Conservation (phyloP, 30 jellyfish, hydroid and myxozoan species). For the Sanderia malayensis region DNA sequence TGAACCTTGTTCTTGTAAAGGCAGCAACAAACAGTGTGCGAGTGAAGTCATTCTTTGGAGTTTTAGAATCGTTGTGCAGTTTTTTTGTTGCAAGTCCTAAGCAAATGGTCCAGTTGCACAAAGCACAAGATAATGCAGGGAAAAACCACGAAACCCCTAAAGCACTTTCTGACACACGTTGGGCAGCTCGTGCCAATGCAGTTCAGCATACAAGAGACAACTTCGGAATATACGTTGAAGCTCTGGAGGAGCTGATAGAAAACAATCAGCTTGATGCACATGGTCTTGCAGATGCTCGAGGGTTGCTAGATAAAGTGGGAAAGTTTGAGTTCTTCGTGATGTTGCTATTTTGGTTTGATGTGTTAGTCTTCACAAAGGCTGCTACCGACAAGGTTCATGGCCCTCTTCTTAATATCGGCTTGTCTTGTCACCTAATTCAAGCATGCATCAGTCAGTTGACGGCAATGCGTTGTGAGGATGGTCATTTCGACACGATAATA, state of each 20-base stretch:
- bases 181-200: constrained; percentile 37
- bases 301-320: not conserved
- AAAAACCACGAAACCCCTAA: constrained; percentile 35
- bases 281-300: constrained; percentile 42
- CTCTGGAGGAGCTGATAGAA: constrained; percentile 19
- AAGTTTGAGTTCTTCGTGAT: constrained; percentile 38
- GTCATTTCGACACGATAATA: constrained; percentile 11
- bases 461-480: constrained; percentile 13
- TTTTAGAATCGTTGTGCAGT: constrained; percentile 18
- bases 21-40: constrained; percentile 30
- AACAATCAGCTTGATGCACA: constrained; percentile 33
- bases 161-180: constrained; percentile 26
- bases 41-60: constrained; percentile 19
- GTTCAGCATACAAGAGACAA: constrained; percentile 21
- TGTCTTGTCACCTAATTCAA: constrained; percentile 16
- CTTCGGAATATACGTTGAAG: constrained; percentile 26
- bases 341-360: constrained; percentile 45
- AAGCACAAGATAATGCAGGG: constrained; percentile 8
- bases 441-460: constrained; percentile 17
- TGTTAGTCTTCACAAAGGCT: constrained; percentile 53
- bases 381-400: constrained; percentile 64
- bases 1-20: constrained; percentile 17
- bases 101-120: constrained; percentile 10
- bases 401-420: constrained; percentile 41
- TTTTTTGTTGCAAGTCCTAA: constrained; percentile 39